phyloP scores from a whole-genome alignment of 2,888 invertebrate species.

The Scelioninae gen. 2 region DNA sequence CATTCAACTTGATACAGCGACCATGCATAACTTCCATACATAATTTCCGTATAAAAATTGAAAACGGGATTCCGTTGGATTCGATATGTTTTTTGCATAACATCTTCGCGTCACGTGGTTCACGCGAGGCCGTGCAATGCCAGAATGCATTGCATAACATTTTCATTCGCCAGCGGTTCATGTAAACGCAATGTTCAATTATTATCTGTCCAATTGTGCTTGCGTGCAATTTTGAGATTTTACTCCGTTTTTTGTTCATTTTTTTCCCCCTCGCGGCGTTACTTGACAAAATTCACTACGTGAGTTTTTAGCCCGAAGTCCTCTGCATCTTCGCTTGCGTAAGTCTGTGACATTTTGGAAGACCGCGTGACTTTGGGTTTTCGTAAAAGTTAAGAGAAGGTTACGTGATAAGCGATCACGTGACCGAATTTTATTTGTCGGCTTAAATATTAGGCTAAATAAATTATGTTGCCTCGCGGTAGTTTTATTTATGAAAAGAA shows the following conservation, averaged over 20 bases:
- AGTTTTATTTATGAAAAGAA: too few relatives aligned
- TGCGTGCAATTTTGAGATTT: conserved; percentile 23
- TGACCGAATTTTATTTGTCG: too few relatives aligned
- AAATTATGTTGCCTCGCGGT: too few relatives aligned
- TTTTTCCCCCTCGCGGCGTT: conserved; percentile 16
- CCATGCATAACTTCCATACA: too few relatives aligned
- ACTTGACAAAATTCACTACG: conserved; percentile 19
- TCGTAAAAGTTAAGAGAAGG: too few relatives aligned
- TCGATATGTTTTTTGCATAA: conserved; percentile 25
- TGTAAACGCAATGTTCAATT: conserved; percentile 14
- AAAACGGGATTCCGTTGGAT: too few relatives aligned
- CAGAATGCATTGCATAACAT: conserved; percentile 41
- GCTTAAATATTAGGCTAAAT: too few relatives aligned
- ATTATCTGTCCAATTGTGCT: conserved; percentile 10
- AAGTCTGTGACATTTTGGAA: too few relatives aligned
- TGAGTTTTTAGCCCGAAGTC: neutral
- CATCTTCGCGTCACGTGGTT: conserved; percentile 35
- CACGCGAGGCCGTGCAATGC: conserved; percentile 31
- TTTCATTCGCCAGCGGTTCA: conserved; percentile 23
- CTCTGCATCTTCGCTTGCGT: neutral
- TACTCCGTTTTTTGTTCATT: conserved; percentile 3
- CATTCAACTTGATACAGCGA: too few relatives aligned
- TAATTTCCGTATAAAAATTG: too few relatives aligned
- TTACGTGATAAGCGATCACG: too few relatives aligned
- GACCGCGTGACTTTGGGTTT: too few relatives aligned